Evolutionary conservation across 2,888 invertebrate species (phyloP), one percentile per base, ranked within the genome.

Genomic region (Perdita meconis): DNA sequence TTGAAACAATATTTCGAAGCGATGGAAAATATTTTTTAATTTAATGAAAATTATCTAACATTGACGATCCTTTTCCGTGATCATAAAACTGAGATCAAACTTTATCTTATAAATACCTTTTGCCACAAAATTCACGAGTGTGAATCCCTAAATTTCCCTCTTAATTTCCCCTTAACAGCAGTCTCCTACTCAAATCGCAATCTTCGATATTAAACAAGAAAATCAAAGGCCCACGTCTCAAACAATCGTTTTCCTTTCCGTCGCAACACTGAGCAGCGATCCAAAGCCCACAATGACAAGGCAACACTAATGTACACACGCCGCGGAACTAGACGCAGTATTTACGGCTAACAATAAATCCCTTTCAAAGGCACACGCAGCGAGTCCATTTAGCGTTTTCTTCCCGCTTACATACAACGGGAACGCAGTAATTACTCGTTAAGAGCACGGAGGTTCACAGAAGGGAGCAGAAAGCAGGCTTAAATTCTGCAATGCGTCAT

Each of bases 401-500:
- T 51, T 68, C 66, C 56, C 70, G 61, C 44, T 63, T 74, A 60
- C 63, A 53, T 68, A 65, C 60, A 75, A 72, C 71, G 76, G 19
- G 22, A 59, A 47, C 80, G 64, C 65, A 60, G 74, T 81, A 82
- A 84, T 84, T 79, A 85, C 81, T 77, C 75, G 78, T 81, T 85
- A 79, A 85, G 70, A 78, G 80, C 55, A 24, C 36, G 63, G 42
- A 60, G 61, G 68, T 44, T 66, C 67, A 72, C 57, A 71, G 69
- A 71, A n/a, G n/a, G 74, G 72, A 61, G 75, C 56, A 53, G 65
- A 65, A 59, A 59, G 57, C 68, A 50, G 67, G 60, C 74, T 83
- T 80, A 66, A 85, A 78, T 80, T 80, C 76, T 74, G 78, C 78
- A 81, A 78, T 64, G 80, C 78, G 69, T 82, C 76, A 82, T 84